phyloP scores from a whole-genome alignment of 35 echinoderm and acorn worm genomes.

The Lytechinus variegatus region DNA sequence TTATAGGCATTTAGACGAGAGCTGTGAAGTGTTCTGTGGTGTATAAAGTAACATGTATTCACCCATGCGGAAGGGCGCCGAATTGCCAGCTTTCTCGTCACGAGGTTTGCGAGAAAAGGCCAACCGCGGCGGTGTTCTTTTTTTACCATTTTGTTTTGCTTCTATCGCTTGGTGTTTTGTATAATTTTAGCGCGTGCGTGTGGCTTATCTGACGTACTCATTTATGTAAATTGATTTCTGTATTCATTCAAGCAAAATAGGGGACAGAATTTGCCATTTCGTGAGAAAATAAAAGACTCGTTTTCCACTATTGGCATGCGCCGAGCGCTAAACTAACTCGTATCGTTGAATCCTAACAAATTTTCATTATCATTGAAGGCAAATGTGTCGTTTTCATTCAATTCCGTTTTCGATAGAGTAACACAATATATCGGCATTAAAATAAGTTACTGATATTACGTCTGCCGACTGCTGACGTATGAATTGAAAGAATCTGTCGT shows the following conservation, averaged over 20 bases:
- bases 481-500: not conserved
- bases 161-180: not conserved
- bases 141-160: not conserved
- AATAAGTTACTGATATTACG: not conserved
- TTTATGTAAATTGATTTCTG: constrained; percentile 30
- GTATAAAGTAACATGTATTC: constrained; percentile 16
- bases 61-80: not conserved
- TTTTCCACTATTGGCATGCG: not conserved
- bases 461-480: not conserved
- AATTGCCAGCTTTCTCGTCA: not conserved
- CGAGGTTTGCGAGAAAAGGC: not conserved
- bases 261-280: constrained; percentile 18
- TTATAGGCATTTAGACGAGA: not conserved
- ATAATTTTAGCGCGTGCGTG: not conserved
- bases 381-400: not conserved
- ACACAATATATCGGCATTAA: not conserved
- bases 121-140: not conserved
- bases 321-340: not conserved
- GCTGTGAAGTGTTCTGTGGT: constrained; percentile 24
- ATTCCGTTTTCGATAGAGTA: not conserved
- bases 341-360: not conserved
- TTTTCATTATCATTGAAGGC: not conserved
- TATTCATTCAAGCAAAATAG: constrained; percentile 39
- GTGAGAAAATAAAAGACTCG: not conserved
- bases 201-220: not conserved